These are phyloP conservation scores for Sebastolobus alascanus DNA, from an alignment of 2,797 vertebrate species.

Conservation along the genomic window DNA sequence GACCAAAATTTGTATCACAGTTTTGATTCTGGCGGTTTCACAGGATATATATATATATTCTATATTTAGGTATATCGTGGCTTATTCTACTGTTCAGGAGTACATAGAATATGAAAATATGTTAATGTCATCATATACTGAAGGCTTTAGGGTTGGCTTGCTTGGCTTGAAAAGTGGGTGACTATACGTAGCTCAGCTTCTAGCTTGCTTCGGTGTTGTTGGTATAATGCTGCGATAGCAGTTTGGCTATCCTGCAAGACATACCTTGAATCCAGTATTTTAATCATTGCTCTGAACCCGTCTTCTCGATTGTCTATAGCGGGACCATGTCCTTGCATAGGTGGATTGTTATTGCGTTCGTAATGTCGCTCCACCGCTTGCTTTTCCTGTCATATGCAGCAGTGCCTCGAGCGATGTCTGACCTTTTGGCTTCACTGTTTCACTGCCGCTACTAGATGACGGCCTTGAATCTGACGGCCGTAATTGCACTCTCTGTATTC, in stretches of 20 bases:
- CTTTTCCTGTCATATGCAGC: accelerated
- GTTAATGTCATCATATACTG: background rate
- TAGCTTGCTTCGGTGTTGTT: background rate
- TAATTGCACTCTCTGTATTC: background rate
- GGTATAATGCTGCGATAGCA: background rate
- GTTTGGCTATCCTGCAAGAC: too few relatives aligned
- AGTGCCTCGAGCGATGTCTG: background rate
- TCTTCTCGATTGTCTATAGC: background rate
- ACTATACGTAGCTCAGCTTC: background rate
- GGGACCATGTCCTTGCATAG: background rate
- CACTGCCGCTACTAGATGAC: background rate
- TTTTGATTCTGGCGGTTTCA: background rate
- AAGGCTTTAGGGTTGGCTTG: background rate
- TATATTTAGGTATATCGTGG: background rate
- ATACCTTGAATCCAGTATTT: background rate
- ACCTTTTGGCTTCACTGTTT: background rate
- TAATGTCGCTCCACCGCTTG: background rate
- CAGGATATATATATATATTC: background rate
- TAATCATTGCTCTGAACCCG: background rate
- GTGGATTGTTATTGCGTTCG: background rate
- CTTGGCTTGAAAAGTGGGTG: background rate
- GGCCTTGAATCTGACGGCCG: background rate
- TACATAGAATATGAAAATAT: background rate
- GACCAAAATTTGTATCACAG: background rate
- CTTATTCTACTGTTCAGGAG: background rate